These are phyloP conservation scores for Antheraea yamamai DNA, from an alignment of 2,888 invertebrate genomes.

Conservation along the genomic window DNA sequence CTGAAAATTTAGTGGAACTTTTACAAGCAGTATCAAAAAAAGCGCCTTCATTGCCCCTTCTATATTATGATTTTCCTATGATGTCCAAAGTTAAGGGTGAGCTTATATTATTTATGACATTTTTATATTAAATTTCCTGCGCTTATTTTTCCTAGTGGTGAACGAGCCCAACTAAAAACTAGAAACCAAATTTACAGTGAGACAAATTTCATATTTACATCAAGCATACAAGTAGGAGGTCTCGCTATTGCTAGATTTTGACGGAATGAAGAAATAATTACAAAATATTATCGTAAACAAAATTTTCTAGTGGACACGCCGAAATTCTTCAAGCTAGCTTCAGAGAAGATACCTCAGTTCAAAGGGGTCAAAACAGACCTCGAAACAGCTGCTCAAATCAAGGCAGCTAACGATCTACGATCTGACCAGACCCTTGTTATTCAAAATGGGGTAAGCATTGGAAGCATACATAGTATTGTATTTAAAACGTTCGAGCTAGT, in stretches of 20 bases:
- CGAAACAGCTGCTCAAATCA: neutral
- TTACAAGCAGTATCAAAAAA: neutral
- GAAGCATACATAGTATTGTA: neutral
- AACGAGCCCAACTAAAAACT: neutral
- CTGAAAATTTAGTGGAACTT: conserved; percentile 72
- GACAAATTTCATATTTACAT: neutral
- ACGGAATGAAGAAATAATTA: neutral
- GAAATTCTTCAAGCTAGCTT: conserved; percentile 13
- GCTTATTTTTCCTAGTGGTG: neutral
- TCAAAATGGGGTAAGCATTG: conserved; percentile 15
- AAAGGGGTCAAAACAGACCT: conserved; percentile 7
- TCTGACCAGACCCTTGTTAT: conserved; percentile 17
- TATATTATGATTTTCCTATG: neutral
- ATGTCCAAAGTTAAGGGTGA: neutral
- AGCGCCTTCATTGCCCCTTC: neutral
- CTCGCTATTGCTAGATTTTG: neutral
- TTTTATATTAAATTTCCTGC: neutral
- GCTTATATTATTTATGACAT: neutral
- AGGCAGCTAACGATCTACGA: conserved; percentile 8
- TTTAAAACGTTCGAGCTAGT: neutral
- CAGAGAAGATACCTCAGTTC: conserved; percentile 10
- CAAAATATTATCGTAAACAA: neutral
- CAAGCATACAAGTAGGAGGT: neutral
- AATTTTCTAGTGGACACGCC: conserved; percentile 11
- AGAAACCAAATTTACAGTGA: neutral